Evolutionary conservation across 2,797 vertebrate genomes (phyloP).

Genomic region (Peromyscus eremicus): DNA sequence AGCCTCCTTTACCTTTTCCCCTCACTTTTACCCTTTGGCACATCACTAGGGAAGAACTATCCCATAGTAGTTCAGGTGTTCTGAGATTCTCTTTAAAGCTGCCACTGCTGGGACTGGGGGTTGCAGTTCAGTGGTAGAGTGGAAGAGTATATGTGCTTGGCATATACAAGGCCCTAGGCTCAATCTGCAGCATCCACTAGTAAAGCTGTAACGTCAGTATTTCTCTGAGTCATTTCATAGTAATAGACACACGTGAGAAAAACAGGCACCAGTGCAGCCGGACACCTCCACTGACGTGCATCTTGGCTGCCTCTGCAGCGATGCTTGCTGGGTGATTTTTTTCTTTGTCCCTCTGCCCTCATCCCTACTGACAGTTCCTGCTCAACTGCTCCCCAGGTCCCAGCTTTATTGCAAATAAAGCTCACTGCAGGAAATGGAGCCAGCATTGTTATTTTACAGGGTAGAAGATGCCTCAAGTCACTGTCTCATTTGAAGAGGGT

Average conservation of each 20-base stretch:
- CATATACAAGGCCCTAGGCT: background rate
- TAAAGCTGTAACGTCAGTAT: background rate
- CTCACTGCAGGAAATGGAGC: background rate
- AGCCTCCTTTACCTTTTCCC: fast-evolving
- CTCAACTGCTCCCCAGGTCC: background rate
- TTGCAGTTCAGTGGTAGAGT: background rate
- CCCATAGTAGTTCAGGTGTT: background rate
- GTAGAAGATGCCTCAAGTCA: background rate
- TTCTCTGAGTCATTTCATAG: background rate
- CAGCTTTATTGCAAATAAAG: background rate
- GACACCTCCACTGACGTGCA: fast-evolving
- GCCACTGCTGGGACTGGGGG: background rate
- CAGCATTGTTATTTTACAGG: too few species aligned
- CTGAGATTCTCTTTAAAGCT: background rate
- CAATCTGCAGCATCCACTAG: too few species aligned
- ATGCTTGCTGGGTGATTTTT: too few species aligned
- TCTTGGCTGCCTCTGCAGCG: too few species aligned
- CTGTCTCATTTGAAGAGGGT: background rate
- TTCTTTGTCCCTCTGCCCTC: background rate
- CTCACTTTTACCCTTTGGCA: background rate
- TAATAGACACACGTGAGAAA: fast-evolving
- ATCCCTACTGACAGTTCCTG: background rate
- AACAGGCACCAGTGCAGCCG: fast-evolving
- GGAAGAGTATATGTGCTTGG: background rate
- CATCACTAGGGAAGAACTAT: background rate